Evolutionary conservation across 2,888 invertebrate genomes (phyloP).

Genomic region (Escarpia spicata): DNA sequence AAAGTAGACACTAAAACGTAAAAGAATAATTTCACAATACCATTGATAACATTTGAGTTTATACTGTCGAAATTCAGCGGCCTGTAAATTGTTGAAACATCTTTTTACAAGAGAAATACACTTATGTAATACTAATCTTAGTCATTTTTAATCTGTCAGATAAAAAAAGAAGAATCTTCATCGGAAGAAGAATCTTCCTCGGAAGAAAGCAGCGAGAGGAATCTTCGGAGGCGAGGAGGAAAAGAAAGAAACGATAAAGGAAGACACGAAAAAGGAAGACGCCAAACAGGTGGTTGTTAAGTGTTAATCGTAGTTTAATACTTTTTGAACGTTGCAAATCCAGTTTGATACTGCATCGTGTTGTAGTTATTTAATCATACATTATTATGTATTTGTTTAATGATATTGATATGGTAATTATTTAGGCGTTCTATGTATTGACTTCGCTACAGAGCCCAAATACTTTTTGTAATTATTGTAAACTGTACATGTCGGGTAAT

Average conservation of each 20-base stretch:
- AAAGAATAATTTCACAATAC: neutral
- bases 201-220: conserved; percentile 27
- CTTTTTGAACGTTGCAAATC: neutral
- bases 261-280: neutral
- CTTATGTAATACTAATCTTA: neutral
- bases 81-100: neutral
- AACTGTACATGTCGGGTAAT: neutral
- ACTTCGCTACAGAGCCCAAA: neutral
- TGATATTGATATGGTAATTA: neutral
- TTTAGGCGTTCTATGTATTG: neutral
- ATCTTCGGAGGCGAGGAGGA: neutral
- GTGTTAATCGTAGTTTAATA: neutral
- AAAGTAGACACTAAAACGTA: conserved; percentile 24
- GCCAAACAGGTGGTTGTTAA: neutral
- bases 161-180: neutral
- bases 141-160: neutral
- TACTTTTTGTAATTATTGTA: neutral
- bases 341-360: neutral
- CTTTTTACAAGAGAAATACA: neutral
- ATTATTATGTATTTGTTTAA: neutral
- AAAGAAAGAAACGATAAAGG: neutral
- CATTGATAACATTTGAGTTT: neutral
- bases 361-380: neutral
- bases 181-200: conserved; percentile 24
- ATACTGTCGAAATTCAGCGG: neutral